Conservation (phyloP, 2,888 invertebrate genomes). For the Leucozona laternaria region DNA sequence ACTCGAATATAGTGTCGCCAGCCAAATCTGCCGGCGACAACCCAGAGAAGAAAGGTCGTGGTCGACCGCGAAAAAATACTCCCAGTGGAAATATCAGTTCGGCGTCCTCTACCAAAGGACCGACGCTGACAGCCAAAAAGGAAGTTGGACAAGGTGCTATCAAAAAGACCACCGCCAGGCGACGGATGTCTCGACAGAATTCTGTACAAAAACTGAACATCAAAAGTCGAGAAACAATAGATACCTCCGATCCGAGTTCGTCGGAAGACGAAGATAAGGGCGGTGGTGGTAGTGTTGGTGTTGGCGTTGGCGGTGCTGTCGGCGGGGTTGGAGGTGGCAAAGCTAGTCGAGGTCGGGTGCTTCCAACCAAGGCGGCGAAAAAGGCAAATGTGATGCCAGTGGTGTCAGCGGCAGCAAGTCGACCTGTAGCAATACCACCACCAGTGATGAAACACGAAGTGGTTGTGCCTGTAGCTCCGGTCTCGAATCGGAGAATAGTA, state of each 20-base stretch:
- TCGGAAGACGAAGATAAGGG: conserved; percentile 76
- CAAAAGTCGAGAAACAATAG: conserved; percentile 78
- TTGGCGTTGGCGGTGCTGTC: conserved; percentile 79
- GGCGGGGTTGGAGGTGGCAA: conserved; percentile 81
- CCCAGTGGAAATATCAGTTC: conserved; percentile 79
- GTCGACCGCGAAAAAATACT: conserved; percentile 84
- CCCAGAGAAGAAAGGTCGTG: conserved; percentile 82
- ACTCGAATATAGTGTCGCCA: conserved; percentile 62
- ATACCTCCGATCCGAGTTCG: conserved; percentile 76
- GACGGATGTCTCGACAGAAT: conserved; percentile 76
- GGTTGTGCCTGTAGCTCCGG: conserved; percentile 48
- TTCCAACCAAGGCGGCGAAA: conserved; percentile 60
- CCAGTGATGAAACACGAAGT: conserved; percentile 55
- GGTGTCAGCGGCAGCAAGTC: conserved; percentile 44
- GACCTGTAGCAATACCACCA: conserved; percentile 43
- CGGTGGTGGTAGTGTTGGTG: conserved; percentile 82
- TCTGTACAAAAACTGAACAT: conserved; percentile 78
- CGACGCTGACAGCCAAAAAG: conserved; percentile 81
- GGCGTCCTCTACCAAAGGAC: conserved; percentile 80
- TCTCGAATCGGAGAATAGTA: conserved; percentile 77
- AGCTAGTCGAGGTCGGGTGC: conserved; percentile 22
- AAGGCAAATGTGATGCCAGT: conserved; percentile 58
- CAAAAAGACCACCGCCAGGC: conserved; percentile 80
- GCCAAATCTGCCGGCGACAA: conserved; percentile 73
- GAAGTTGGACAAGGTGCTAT: conserved; percentile 77